Base-by-base conservation (phyloP, 2,797 vertebrate genomes). In the Anguilla pacifica region DNA sequence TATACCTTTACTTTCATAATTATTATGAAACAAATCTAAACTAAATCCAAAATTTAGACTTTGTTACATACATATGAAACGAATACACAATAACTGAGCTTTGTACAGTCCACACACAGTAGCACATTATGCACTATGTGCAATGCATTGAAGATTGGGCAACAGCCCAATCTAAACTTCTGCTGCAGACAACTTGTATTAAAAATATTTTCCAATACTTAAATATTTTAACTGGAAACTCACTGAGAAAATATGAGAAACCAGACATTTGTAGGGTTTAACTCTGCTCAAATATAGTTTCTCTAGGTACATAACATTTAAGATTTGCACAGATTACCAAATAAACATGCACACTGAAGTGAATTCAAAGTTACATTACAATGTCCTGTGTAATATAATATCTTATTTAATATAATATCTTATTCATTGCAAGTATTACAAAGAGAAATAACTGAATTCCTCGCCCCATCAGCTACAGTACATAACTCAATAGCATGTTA, bases 201-300 rank as follows among this genome's bases (percentile, higher is more conserved):
- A 59, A 59, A 61, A 61, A 61, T 22, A 67, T 61, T 17, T 19
- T 61, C 59, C 59, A 61, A 19, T 67, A 67, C 61, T 31, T 84
- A 31, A 28, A 84, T 59, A 31, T 35, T n/a, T 57, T 28, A 61
- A 84, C 13, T 61, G 83, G 83, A 84, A 84, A 84, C 83, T 84
- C 10, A 84, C 51, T 35, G 11, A 55, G 53, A 61, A 84, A 84
- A 57, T 10, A 19, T 13, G 4, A 61, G 6, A 74, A 28, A 35
- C 74, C 17, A 17, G 25, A 43, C 15, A 19, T 19, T 1, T 19
- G 17, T 22, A 79, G 39, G 13, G 17, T 43, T 43, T 74, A 31
- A 74, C 28, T 77, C 72, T 77, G 19, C 70, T 74, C 28, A 74
- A 74, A 74, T 74, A 74, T 74, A 79, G 17, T 43, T 79, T 31